phyloP scores from a whole-genome alignment of 1,140 invertebrate genomes.

The Chelonus insularis region DNA sequence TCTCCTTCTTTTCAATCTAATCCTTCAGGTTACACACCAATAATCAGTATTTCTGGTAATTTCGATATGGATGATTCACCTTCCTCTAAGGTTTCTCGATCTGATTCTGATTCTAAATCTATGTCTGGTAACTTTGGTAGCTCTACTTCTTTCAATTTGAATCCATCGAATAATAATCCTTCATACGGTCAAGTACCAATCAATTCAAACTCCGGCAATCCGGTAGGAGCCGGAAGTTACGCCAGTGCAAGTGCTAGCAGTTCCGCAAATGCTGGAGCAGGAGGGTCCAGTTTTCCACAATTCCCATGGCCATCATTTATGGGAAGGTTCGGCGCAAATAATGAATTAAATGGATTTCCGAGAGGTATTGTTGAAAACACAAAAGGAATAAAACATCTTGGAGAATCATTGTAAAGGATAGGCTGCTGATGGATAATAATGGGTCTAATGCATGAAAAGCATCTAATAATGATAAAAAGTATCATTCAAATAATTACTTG shows the following conservation, averaged over 20 bases:
- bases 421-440: no score
- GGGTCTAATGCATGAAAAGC: no score
- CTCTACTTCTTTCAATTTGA: slow-evolving; percentile 1
- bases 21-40: slow-evolving; percentile 8
- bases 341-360: slow-evolving; percentile 24
- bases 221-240: slow-evolving; percentile 12
- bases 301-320: slow-evolving; percentile 1
- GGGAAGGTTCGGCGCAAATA: slow-evolving; percentile 22
- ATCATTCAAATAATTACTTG: slow-evolving; percentile 6
- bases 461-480: slow-evolving; percentile 8
- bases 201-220: slow-evolving; percentile 12
- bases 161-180: slow-evolving; percentile 9
- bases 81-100: background rate
- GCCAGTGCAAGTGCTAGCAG: slow-evolving; percentile 17
- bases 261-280: slow-evolving; percentile 16
- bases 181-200: background rate
- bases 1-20: background rate
- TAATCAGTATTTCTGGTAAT: slow-evolving; percentile 18
- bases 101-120: background rate
- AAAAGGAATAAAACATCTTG: background rate
- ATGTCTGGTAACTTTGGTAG: background rate
- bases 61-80: background rate
- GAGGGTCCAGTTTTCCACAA: slow-evolving; percentile 14
- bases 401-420: no score
- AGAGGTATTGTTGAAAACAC: slow-evolving; percentile 22